These are phyloP conservation scores for Ennomos fuscantarius DNA, from an alignment of 2,888 invertebrate genomes.

Conservation along the genomic window DNA sequence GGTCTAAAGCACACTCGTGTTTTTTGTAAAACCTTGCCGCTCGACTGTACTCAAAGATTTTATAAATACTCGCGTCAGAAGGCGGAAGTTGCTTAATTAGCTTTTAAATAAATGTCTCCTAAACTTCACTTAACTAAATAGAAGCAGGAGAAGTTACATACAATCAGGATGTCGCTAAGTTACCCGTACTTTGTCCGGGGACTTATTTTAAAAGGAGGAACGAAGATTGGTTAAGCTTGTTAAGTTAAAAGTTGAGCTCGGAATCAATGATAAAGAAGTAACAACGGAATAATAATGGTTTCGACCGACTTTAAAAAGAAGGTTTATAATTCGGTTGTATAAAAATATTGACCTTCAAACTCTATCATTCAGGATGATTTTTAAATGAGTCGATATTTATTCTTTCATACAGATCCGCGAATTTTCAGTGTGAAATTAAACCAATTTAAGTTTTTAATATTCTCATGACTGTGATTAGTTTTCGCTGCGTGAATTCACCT, in stretches of 20 bases:
- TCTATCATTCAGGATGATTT: too few relatives aligned
- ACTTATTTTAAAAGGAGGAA: slow-evolving; percentile 17
- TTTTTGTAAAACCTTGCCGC: too few relatives aligned
- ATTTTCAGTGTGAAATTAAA: too few relatives aligned
- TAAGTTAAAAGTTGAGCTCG: slow-evolving; percentile 18
- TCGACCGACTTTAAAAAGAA: neutral
- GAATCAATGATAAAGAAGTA: neutral
- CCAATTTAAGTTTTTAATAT: too few relatives aligned
- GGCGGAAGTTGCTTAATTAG: slow-evolving; percentile 27
- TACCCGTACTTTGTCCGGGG: slow-evolving; percentile 11
- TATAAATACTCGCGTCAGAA: slow-evolving; percentile 4
- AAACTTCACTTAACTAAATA: slow-evolving; percentile 15
- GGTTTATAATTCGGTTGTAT: too few relatives aligned
- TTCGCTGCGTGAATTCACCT: too few relatives aligned
- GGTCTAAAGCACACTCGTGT: too few relatives aligned
- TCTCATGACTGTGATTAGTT: too few relatives aligned
- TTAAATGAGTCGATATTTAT: too few relatives aligned
- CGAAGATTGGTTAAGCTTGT: slow-evolving; percentile 27
- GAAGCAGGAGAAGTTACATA: slow-evolving; percentile 13
- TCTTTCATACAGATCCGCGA: too few relatives aligned
- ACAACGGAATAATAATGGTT: neutral
- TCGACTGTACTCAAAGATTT: slow-evolving; percentile 6
- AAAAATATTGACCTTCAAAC: too few relatives aligned
- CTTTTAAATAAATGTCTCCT: slow-evolving; percentile 27
- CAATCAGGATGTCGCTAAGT: slow-evolving; percentile 20